These are phyloP conservation scores for human (Homo sapiens) DNA, from an alignment of 2,113 vertebrate genomes.

Conservation along the genomic window DNA sequence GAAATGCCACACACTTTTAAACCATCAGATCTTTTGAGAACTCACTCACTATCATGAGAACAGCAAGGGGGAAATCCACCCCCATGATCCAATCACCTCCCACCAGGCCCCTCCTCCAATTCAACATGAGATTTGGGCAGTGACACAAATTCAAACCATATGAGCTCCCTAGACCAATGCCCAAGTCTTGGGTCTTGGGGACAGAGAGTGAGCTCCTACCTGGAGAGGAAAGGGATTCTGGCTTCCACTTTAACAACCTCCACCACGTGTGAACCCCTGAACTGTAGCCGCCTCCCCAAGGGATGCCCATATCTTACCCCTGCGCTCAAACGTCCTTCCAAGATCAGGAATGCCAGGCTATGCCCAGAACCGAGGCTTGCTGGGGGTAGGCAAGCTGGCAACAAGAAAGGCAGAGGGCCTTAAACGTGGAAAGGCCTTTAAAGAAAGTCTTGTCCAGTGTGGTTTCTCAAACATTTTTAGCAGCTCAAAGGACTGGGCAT, in stretches of 20 bases:
- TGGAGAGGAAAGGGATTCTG: background rate
- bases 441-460: background rate
- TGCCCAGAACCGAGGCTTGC: background rate
- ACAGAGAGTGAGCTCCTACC: background rate
- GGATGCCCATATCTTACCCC: background rate
- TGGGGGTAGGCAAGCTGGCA: background rate
- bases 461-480: background rate
- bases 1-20: too few relatives aligned
- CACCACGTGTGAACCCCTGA: background rate
- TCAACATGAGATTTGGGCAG: too few relatives aligned
- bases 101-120: too few relatives aligned
- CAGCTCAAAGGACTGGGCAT: background rate
- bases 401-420: background rate
- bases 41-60: too few relatives aligned
- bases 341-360: background rate
- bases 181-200: background rate
- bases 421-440: background rate
- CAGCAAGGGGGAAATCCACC: too few relatives aligned
- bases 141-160: too few relatives aligned
- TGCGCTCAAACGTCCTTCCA: background rate
- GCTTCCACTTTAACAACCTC: background rate
- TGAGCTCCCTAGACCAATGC: accelerated
- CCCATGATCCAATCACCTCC: too few relatives aligned
- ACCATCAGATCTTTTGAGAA: too few relatives aligned
- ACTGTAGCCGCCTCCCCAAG: background rate